Evolutionary conservation across 2,113 vertebrate genomes (phyloP).

Genomic region (Pontoporia blainvillei): DNA sequence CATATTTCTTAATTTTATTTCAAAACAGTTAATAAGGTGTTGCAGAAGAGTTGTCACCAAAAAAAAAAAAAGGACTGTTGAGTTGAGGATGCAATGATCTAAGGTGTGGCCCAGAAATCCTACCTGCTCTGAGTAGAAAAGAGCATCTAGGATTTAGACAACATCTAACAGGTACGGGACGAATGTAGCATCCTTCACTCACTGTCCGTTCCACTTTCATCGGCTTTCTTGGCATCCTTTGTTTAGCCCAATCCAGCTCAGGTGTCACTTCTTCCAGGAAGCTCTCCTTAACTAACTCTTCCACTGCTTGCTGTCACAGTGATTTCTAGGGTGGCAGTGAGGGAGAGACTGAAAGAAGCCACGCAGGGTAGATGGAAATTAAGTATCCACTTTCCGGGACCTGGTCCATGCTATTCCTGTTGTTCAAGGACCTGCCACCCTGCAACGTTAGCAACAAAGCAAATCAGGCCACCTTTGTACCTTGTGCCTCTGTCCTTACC

Average conservation of each 20-base stretch:
- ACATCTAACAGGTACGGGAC: neutral
- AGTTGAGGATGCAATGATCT: neutral
- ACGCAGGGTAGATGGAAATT: neutral
- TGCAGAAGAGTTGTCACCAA: neutral
- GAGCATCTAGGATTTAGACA: neutral
- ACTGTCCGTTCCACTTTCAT: no score
- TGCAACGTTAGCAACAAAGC: neutral
- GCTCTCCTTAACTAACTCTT: neutral
- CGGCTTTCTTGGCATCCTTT: neutral
- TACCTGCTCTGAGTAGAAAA: neutral
- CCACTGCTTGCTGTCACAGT: neutral
- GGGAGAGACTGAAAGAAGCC: neutral
- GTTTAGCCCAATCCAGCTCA: neutral
- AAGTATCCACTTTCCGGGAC: neutral
- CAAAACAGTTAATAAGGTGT: neutral
- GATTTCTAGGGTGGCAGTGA: neutral
- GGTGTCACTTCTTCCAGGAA: neutral
- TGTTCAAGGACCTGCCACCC: no score
- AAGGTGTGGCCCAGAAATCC: neutral
- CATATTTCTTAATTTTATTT: neutral
- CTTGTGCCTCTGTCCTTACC: neutral
- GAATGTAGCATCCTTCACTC: neutral
- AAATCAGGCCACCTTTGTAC: fast-evolving
- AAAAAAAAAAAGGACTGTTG: no score
- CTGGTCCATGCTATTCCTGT: neutral